Percentiles rank a stretch among this genome's conserved stretches.
These are phyloP conservation scores for Phyllostomus discolor DNA, from an alignment of 2,113 vertebrate species.

Conservation along the genomic window DNA sequence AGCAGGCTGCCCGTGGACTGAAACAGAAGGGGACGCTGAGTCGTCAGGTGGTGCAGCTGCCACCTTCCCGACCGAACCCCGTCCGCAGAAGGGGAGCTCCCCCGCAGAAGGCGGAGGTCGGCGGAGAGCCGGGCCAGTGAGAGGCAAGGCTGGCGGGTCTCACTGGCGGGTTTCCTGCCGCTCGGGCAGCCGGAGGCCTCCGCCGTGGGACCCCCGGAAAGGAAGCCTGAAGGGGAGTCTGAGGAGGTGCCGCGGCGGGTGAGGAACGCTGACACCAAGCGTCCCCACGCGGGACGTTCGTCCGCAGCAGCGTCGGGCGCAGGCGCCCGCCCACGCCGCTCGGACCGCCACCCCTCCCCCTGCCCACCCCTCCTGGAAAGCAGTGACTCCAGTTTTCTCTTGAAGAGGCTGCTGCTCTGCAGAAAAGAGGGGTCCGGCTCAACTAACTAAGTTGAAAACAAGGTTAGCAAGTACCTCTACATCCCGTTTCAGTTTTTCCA, in stretches of 20 bases:
- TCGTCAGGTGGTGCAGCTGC: background rate
- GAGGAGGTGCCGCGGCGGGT: background rate
- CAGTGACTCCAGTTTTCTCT: background rate
- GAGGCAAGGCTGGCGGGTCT: background rate
- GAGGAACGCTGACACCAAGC: background rate
- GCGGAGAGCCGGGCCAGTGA: background rate
- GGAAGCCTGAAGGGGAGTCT: background rate
- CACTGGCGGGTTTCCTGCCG: background rate
- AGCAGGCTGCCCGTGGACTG: background rate
- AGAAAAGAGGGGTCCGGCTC: background rate
- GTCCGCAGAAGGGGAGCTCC: background rate
- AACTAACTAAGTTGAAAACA: background rate
- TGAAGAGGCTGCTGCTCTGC: background rate
- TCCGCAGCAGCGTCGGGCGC: background rate
- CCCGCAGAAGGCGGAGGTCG: background rate
- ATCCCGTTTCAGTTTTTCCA: constrained; percentile 93
- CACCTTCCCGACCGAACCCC: background rate
- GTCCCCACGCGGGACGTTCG: background rate
- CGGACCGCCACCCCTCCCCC: background rate
- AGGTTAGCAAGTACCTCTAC: constrained; percentile 88
- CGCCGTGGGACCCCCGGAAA: background rate
- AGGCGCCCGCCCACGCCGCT: background rate
- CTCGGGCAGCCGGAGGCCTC: background rate
- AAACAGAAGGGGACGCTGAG: background rate
- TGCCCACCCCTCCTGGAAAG: background rate